phyloP scores from a whole-genome alignment of 2,888 invertebrate species.

The Drosophila nr. perissopoda region DNA sequence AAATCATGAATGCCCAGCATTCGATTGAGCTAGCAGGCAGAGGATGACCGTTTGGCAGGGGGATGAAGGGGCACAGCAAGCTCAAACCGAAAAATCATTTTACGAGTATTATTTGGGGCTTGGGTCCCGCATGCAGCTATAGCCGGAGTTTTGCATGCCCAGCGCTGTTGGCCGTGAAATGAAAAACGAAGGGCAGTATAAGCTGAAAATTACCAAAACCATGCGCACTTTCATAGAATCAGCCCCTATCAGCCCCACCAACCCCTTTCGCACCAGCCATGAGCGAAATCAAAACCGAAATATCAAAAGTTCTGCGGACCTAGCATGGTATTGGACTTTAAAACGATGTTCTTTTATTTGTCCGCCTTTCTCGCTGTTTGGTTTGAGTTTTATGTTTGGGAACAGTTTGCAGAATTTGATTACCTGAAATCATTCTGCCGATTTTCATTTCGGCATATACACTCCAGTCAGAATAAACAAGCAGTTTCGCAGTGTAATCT shows the following conservation, averaged over 20 bases:
- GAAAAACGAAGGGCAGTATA: constrained; percentile 66
- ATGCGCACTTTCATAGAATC: constrained; percentile 12
- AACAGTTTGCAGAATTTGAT: background rate
- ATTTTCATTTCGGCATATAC: background rate
- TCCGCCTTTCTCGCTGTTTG: background rate
- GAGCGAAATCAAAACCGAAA: constrained; percentile 33
- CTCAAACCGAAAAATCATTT: constrained; percentile 69
- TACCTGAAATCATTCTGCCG: too few species aligned
- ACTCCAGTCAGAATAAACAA: background rate
- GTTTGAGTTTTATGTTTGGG: background rate
- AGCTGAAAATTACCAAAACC: constrained; percentile 64
- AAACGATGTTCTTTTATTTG: constrained; percentile 43
- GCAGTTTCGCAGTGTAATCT: background rate
- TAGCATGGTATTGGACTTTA: constrained; percentile 44
- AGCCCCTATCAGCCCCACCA: background rate
- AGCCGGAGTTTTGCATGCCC: constrained; percentile 48
- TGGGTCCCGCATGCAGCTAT: constrained; percentile 40
- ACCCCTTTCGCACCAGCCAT: background rate
- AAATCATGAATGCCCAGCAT: constrained; percentile 75
- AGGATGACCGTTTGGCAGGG: background rate
- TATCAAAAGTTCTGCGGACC: constrained; percentile 43
- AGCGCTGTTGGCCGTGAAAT: constrained; percentile 69
- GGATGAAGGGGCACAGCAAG: constrained; percentile 28
- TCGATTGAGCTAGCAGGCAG: constrained; percentile 6
- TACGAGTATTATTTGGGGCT: constrained; percentile 53